Percentiles rank a stretch among this genome's conserved stretches.
phyloP scores from a whole-genome alignment of 2,797 vertebrate species.

The Anguilla obscura region DNA sequence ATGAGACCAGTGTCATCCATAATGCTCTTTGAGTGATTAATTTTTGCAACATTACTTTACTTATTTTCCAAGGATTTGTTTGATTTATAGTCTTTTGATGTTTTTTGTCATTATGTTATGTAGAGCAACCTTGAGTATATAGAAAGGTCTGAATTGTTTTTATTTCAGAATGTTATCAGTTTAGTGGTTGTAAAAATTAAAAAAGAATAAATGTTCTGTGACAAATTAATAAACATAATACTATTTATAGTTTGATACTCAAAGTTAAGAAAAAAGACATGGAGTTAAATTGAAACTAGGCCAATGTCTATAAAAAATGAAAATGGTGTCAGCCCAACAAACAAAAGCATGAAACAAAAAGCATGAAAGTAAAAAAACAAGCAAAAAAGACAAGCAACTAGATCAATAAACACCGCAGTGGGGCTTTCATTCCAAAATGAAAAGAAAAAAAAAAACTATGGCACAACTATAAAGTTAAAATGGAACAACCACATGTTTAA shows the following conservation, averaged over 20 bases:
- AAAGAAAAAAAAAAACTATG: background rate
- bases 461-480: background rate
- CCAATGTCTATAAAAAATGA: background rate
- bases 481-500: background rate
- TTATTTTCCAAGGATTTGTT: background rate
- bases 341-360: background rate
- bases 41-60: background rate
- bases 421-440: background rate
- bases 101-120: background rate
- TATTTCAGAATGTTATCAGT: background rate
- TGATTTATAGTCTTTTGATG: background rate
- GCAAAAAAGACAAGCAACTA: background rate
- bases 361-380: background rate
- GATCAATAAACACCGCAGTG: background rate
- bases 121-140: background rate
- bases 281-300: background rate
- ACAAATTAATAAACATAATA: background rate
- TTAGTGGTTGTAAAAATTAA: background rate
- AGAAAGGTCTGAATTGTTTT: background rate
- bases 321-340: background rate
- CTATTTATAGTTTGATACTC: background rate
- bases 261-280: background rate
- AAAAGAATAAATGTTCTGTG: background rate
- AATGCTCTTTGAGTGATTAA: background rate
- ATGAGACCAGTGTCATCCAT: background rate